phyloP scores from a whole-genome alignment of 2,888 invertebrate species.

The Cephalotes varians region DNA sequence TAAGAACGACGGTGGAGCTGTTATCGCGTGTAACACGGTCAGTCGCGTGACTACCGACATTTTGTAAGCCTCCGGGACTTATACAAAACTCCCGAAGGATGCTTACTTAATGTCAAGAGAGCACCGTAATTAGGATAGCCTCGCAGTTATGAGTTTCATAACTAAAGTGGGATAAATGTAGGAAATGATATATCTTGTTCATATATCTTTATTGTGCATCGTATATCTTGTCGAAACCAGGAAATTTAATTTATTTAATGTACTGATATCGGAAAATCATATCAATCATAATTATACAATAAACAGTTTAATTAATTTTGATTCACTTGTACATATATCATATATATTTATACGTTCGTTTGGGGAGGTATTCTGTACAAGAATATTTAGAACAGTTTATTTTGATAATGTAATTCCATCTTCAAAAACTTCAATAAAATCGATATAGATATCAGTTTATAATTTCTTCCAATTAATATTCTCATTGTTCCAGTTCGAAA shows the following conservation, averaged over 20 bases:
- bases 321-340: not conserved
- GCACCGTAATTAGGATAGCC: slow-evolving; percentile 58
- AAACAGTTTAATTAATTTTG: not conserved
- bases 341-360: not conserved
- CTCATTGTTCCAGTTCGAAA: not conserved
- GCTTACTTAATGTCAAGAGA: slow-evolving; percentile 63
- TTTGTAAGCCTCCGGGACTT: slow-evolving; percentile 64
- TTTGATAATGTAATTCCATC: not conserved
- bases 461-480: slow-evolving; percentile 25
- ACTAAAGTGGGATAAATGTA: slow-evolving; percentile 34
- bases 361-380: not conserved
- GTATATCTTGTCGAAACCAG: not conserved
- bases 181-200: not conserved
- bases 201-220: too few species aligned
- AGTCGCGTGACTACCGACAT: slow-evolving; percentile 62
- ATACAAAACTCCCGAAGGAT: slow-evolving; percentile 67
- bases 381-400: not conserved
- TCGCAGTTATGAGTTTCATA: slow-evolving; percentile 34
- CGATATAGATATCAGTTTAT: slow-evolving; percentile 3
- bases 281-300: not conserved
- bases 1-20: not conserved
- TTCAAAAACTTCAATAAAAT: not conserved
- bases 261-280: not conserved
- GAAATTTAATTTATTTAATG: not conserved
- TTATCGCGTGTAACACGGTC: slow-evolving; percentile 33